Percentiles rank a stretch among this genome's conserved stretches.
These are phyloP conservation scores for Trichoplusia ni DNA, from an alignment of 1,140 invertebrate genomes.

Conservation along the genomic window DNA sequence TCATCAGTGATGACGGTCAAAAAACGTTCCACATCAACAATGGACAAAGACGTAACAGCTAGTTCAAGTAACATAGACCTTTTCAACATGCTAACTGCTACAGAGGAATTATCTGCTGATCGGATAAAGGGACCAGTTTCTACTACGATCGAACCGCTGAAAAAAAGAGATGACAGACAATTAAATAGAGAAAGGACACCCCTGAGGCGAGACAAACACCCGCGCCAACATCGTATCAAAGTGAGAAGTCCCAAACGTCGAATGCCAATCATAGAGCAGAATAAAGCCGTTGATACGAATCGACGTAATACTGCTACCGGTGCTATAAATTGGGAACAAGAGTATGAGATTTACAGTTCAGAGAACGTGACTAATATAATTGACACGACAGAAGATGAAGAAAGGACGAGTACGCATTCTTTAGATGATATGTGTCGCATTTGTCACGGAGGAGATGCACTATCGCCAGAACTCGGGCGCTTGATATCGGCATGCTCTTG, in stretches of 20 bases:
- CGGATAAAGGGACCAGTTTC: constrained; percentile 22
- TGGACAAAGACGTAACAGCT: constrained; percentile 58
- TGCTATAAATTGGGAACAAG: constrained; percentile 45
- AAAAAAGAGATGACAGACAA: constrained; percentile 24
- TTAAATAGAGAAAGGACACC: constrained; percentile 37
- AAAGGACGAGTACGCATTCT: constrained; percentile 52
- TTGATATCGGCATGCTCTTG: constrained; percentile 82
- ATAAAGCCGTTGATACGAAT: constrained; percentile 37
- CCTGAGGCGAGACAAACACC: constrained; percentile 48
- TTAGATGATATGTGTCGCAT: constrained; percentile 73
- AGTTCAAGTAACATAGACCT: constrained; percentile 61
- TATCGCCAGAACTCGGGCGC: constrained; percentile 55
- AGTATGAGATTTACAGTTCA: constrained; percentile 15
- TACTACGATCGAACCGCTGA: constrained; percentile 2
- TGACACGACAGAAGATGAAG: constrained; percentile 44
- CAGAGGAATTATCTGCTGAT: constrained; percentile 16
- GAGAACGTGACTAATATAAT: constrained; percentile 30
- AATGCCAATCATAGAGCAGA: constrained; percentile 28
- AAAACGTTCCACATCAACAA: constrained; percentile 17
- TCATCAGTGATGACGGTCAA: constrained; percentile 24
- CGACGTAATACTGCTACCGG: constrained; percentile 38
- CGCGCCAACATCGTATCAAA: constrained; percentile 61
- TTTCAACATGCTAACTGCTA: constrained; percentile 38
- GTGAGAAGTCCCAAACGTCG: constrained; percentile 67
- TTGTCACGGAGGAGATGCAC: constrained; percentile 66